Evolutionary conservation across 2,888 invertebrate genomes (phyloP).

Genomic region (Serrognathus titanus): DNA sequence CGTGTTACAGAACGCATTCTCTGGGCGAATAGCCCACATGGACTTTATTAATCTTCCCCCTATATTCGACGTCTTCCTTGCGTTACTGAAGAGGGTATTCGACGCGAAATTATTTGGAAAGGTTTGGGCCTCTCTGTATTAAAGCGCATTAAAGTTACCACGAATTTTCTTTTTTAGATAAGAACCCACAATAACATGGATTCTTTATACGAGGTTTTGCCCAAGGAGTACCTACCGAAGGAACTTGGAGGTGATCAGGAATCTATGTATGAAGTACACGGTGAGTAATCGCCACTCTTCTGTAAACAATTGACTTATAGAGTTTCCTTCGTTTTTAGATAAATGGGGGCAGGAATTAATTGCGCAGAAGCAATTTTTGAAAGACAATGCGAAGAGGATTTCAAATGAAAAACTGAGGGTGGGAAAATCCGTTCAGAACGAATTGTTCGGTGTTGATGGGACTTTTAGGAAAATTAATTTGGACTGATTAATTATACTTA

Average conservation of each 20-base stretch:
- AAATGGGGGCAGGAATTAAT: not conserved
- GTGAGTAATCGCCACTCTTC: not conserved
- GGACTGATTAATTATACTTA: not conserved
- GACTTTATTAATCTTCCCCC: not conserved
- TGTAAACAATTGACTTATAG: no score
- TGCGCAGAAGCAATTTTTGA: not conserved
- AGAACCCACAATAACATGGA: constrained; percentile 11
- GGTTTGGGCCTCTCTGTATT: not conserved
- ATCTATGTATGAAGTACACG: not conserved
- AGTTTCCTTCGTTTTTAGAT: not conserved
- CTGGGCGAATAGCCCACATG: not conserved
- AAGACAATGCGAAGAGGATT: not conserved
- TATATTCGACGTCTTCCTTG: not conserved
- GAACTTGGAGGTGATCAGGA: constrained; percentile 11
- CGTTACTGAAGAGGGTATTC: not conserved
- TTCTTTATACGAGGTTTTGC: constrained; percentile 4
- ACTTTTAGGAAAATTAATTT: not conserved
- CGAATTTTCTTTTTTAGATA: not conserved
- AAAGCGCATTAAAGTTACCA: not conserved
- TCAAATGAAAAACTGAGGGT: not conserved
- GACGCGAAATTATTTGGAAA: not conserved
- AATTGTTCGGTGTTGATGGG: not conserved
- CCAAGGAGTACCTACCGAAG: constrained; percentile 11
- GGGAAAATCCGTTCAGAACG: not conserved
- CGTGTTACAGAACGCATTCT: not conserved